Evolutionary conservation across 2,113 vertebrate genomes (phyloP).

Genomic region (Anhinga anhinga): DNA sequence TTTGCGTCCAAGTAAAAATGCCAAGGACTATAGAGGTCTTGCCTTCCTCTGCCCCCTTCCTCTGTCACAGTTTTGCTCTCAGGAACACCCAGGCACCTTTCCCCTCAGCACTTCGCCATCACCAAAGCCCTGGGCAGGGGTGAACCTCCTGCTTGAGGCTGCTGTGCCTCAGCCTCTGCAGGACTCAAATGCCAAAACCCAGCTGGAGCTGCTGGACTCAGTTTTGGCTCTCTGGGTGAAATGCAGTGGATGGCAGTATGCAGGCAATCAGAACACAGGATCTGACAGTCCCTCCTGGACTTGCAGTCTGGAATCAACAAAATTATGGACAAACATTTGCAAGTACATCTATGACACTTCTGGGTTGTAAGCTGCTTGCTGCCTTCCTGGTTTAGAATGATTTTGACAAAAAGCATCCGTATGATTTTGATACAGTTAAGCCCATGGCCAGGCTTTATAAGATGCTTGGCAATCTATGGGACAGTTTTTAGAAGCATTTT

Average conservation of each 20-base stretch:
- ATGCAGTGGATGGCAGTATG: background rate
- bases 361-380: background rate
- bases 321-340: background rate
- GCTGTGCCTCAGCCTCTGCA: background rate
- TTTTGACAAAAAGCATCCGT: background rate
- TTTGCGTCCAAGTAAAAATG: background rate
- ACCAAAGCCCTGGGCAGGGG: background rate
- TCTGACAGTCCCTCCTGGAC: slow-evolving; percentile 35
- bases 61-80: background rate
- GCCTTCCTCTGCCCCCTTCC: background rate
- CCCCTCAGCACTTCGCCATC: background rate
- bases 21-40: background rate
- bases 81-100: background rate
- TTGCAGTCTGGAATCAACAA: background rate
- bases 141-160: background rate
- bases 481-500: background rate
- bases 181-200: background rate
- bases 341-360: background rate
- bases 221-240: background rate
- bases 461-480: background rate
- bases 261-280: background rate
- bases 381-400: background rate
- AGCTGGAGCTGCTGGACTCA: background rate
- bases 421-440: background rate
- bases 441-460: slow-evolving; percentile 2